Conservation (phyloP, 2,888 invertebrate genomes). For the Drosophila bunnanda region DNA sequence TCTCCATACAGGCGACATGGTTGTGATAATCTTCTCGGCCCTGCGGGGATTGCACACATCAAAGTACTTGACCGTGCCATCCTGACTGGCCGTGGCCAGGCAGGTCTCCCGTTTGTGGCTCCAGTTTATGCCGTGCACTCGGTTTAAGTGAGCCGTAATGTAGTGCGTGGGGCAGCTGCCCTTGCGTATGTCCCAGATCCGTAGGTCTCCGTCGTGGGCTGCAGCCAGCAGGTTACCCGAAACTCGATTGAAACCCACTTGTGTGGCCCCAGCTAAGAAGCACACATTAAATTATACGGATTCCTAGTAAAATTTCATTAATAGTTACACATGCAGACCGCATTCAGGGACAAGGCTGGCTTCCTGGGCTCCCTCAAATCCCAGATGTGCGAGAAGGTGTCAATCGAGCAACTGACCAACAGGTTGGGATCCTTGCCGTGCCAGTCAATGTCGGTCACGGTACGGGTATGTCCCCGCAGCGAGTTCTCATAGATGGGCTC, state of each 20-base stretch:
- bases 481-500: slow-evolving; percentile 90
- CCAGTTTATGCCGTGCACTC: slow-evolving; percentile 98
- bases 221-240: slow-evolving; percentile 94
- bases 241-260: slow-evolving; percentile 96
- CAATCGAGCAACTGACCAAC: slow-evolving; percentile 95
- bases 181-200: slow-evolving; percentile 98
- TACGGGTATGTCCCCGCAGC: slow-evolving; percentile 92
- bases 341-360: slow-evolving; percentile 93
- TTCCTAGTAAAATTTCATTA: rapidly evolving
- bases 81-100: slow-evolving; percentile 96
- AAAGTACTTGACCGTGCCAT: slow-evolving; percentile 97
- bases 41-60: slow-evolving; percentile 94
- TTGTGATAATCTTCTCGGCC: slow-evolving; percentile 93
- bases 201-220: slow-evolving; percentile 97
- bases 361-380: slow-evolving; percentile 94
- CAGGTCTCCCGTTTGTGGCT: slow-evolving; percentile 93
- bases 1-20: slow-evolving; percentile 94
- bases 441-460: slow-evolving; percentile 97
- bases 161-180: slow-evolving; percentile 94
- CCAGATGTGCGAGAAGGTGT: slow-evolving; percentile 97
- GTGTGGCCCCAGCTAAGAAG: slow-evolving; percentile 92
- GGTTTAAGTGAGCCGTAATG: slow-evolving; percentile 93
- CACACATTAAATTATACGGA: not conserved
- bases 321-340: slow-evolving; percentile 89
- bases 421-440: slow-evolving; percentile 91